Conservation (phyloP, 2,888 invertebrate species). For the Aplocera efformata region DNA sequence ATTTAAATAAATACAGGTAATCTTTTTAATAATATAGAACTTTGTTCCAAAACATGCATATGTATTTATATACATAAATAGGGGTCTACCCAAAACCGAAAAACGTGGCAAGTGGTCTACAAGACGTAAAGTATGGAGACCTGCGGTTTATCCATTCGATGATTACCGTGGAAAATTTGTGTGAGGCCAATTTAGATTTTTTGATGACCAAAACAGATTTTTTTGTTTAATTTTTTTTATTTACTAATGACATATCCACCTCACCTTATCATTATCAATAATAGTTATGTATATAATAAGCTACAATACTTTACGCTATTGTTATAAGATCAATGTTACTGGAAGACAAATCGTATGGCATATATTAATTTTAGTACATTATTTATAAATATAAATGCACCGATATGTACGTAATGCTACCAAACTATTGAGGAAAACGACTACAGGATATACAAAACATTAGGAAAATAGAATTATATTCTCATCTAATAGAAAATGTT, state of each 20-base stretch:
- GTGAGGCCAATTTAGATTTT: no score
- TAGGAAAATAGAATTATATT: constrained; percentile 74
- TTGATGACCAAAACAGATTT: neutral
- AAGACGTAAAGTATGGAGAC: no score
- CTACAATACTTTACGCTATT: constrained; percentile 77
- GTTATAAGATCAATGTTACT: constrained; percentile 78
- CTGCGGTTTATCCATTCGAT: no score
- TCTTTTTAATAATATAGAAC: no score
- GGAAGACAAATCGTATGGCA: constrained; percentile 82
- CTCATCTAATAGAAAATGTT: constrained; percentile 60
- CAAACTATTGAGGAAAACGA: constrained; percentile 65
- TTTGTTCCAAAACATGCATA: no score
- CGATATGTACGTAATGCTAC: constrained; percentile 71
- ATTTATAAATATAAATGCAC: constrained; percentile 71
- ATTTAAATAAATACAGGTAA: no score
- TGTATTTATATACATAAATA: no score
- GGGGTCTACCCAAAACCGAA: no score
- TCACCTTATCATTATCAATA: constrained; percentile 47
- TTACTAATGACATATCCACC: constrained; percentile 49
- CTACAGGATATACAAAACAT: constrained; percentile 67
- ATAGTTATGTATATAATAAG: constrained; percentile 73
- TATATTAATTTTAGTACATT: constrained; percentile 71
- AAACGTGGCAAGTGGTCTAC: no score
- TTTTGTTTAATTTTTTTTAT: neutral
- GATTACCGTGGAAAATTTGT: no score